A percentile compares a stretch with the other conserved stretches of the same genome.
These are phyloP conservation scores for Eupristina koningsbergeri DNA, from an alignment of 1,140 invertebrate species.

Conservation along the genomic window DNA sequence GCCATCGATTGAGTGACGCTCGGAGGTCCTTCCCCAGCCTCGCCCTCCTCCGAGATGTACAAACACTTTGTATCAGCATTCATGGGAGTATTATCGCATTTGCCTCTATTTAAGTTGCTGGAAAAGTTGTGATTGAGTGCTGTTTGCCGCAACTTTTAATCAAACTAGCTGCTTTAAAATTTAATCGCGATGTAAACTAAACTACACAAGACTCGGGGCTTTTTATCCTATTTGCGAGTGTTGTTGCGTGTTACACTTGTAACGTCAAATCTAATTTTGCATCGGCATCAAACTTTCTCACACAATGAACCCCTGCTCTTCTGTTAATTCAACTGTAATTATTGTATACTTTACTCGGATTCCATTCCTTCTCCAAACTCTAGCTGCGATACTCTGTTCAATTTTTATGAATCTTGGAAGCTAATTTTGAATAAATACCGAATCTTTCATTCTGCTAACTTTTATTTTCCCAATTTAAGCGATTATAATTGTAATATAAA, in stretches of 20 bases:
- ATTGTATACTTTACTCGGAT: no score
- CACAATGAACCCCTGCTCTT: no score
- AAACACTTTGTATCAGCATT: not conserved
- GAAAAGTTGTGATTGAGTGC: conserved; percentile 30
- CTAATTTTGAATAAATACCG: no score
- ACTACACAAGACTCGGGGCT: not conserved
- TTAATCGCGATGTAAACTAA: conserved; percentile 34
- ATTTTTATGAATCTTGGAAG: no score
- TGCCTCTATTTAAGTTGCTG: conserved; percentile 6
- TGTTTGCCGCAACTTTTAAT: conserved; percentile 23
- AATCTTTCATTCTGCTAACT: no score
- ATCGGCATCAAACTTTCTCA: not conserved
- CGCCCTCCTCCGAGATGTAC: not conserved
- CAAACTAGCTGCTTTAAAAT: conserved; percentile 23
- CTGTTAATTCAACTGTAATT: no score
- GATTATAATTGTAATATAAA: no score
- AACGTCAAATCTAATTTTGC: not conserved
- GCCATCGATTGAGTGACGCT: conserved; percentile 12
- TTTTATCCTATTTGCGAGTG: not conserved
- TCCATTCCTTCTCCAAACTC: no score
- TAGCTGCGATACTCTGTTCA: no score
- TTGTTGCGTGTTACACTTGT: not conserved
- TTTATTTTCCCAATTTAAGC: no score
- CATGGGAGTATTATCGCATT: not conserved
- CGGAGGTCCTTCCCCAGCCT: not conserved